Evolutionary conservation across 1,140 invertebrate species (phyloP).

Genomic region (Mycetomoellerius zeteki): DNA sequence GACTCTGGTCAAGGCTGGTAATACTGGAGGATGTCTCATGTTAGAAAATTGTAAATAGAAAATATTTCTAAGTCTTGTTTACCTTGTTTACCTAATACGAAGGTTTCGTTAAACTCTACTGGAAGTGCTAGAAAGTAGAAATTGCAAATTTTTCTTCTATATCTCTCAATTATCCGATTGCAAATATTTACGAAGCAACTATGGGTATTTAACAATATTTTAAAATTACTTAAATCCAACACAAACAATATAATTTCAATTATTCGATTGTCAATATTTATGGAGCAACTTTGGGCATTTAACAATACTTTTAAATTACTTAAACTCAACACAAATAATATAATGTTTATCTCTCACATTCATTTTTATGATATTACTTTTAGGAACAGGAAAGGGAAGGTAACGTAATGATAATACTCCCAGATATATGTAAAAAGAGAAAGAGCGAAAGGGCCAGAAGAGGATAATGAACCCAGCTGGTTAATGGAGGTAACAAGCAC

Average conservation of each 20-base stretch:
- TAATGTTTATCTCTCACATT: neutral
- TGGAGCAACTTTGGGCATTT: neutral
- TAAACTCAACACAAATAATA: neutral
- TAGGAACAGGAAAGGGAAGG: neutral
- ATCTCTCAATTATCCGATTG: neutral
- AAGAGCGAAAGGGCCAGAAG: conserved; percentile 38
- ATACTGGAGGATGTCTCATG: conserved; percentile 5
- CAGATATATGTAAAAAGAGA: neutral
- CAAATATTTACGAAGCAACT: conserved; percentile 20
- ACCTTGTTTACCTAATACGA: neutral
- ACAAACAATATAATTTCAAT: neutral
- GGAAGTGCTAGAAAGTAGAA: neutral
- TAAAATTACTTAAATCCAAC: neutral
- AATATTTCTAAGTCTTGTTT: conserved; percentile 10
- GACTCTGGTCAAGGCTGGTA: conserved; percentile 24
- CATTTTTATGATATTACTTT: conserved; percentile 32
- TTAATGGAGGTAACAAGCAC: conserved; percentile 69
- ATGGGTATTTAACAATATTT: neutral
- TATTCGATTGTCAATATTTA: conserved; percentile 35
- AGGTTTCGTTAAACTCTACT: neutral
- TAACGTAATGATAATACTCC: neutral
- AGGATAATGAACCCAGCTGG: conserved; percentile 69
- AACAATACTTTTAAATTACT: neutral
- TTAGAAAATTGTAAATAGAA: neutral
- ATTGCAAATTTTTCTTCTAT: neutral